Evolutionary conservation across 1,140 invertebrate species (phyloP), one percentile per base, ranked within the genome.

Genomic region (Orius insidiosus): DNA sequence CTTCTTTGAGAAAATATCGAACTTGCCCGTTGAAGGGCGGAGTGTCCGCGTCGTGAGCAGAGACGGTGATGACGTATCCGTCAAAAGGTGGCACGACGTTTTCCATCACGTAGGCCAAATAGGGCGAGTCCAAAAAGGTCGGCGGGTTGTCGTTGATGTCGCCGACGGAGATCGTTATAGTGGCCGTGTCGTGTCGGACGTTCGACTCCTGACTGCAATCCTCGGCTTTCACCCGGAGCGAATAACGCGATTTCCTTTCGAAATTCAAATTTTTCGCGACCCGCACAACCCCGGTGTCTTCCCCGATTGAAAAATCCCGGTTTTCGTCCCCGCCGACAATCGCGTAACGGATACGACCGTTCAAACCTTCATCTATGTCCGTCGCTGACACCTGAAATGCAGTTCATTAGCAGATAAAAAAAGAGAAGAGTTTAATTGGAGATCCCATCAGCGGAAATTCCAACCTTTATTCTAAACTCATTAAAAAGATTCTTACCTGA

Each of bases 141-240:
- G 92, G 92, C 5, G 85, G 75, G 58, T 92, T 92, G 65, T 98
- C 93, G 63, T 97, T 96, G 53, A 96, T 82, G 64, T 97, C 92
- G 16, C 79, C 72, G 3, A 98, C 75, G 11, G 56, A 58, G 31
- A 79, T 68, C 30, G 62, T 55, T n/a, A 77, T 65, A 19, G 63
- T 63, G 9, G 85, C 80, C 4, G 75, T 80, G 58, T 87, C 82
- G 50, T 70, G 71, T 46, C 73, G 68, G 0, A 70, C 60, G 0
- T 50, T 56, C 41, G 69, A 69, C 10, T 72, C 75, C 40, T 71
- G 69, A 1, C 83, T 85, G 57, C 80, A 85, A 61, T 94, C 89
- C 63, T 95, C 87, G 0, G 85, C 89, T 45, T 76, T 76, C 5
- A 97, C 76, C 0, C 74, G 83, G 46, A 97, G 61, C 13, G 76